Conservation (phyloP, 2,797 vertebrate species). For the Valencia hispanica region DNA sequence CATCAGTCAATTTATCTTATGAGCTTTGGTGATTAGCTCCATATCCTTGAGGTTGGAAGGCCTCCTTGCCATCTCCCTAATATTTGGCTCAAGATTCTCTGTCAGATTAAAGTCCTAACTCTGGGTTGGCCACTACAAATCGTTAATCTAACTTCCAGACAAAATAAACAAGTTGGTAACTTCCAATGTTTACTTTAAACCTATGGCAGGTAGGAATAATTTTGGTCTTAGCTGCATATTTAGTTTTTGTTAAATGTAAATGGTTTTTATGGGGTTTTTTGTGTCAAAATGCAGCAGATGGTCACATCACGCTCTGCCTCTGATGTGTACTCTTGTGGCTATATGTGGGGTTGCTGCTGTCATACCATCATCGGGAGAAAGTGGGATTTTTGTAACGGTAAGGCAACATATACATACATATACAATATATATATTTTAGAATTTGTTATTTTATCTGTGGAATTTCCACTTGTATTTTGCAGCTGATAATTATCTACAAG, state of each 20-base stretch:
- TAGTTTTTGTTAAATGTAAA: background rate
- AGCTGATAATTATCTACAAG: conserved; percentile 19
- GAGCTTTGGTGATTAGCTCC: background rate
- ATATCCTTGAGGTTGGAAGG: too few relatives aligned
- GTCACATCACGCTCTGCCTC: fast-evolving
- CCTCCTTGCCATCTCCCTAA: too few relatives aligned
- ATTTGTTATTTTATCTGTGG: background rate
- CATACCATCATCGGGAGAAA: conserved; percentile 3
- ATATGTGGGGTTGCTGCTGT: background rate
- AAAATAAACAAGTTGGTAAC: background rate
- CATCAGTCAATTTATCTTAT: background rate
- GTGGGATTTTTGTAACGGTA: conserved; percentile 32
- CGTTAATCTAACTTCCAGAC: background rate
- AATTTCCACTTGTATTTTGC: background rate
- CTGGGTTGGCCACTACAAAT: background rate
- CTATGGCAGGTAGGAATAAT: background rate
- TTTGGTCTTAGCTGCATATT: background rate
- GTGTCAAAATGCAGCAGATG: background rate
- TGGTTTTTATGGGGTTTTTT: background rate
- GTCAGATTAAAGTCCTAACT: background rate
- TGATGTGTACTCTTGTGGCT: conserved; percentile 9
- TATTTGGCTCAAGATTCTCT: background rate
- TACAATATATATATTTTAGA: too few relatives aligned
- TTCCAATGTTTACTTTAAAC: background rate
- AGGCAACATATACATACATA: background rate